A percentile compares a stretch with the other conserved stretches of the same genome.
These are phyloP conservation scores for Australoheros scitulus DNA, from an alignment of 2,113 vertebrate species.

Conservation along the genomic window DNA sequence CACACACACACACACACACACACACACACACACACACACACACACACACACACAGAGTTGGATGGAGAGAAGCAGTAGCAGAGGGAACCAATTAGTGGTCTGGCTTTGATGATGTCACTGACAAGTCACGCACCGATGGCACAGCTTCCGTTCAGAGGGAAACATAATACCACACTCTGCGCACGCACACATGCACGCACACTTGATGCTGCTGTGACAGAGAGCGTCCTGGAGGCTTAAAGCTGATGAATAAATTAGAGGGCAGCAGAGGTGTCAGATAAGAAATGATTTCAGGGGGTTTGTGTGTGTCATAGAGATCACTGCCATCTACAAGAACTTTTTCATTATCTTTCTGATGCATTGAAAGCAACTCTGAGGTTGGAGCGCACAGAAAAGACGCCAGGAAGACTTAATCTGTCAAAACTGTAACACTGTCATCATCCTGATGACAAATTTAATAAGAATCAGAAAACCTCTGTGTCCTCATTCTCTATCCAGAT, in stretches of 20 bases:
- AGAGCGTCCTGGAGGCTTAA: slow-evolving; percentile 33
- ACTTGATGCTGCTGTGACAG: slow-evolving; percentile 22
- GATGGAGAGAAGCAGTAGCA: slow-evolving; percentile 63
- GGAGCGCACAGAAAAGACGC: not conserved
- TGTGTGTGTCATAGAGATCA: not conserved
- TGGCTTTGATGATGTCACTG: slow-evolving; percentile 84
- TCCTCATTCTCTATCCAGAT: not conserved
- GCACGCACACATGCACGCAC: not conserved
- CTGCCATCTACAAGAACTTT: not conserved
- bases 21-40: slow-evolving; percentile 13
- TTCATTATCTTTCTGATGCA: not conserved
- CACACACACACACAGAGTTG: not conserved
- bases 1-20: slow-evolving; percentile 8
- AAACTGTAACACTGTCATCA: not conserved
- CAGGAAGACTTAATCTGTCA: not conserved
- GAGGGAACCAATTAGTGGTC: slow-evolving; percentile 82
- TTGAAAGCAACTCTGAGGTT: not conserved
- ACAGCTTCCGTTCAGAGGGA: slow-evolving; percentile 78
- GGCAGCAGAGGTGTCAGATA: slow-evolving; percentile 23
- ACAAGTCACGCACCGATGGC: slow-evolving; percentile 75
- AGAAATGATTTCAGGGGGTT: slow-evolving; percentile 2
- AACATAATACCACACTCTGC: slow-evolving; percentile 53
- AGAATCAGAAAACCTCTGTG: not conserved
- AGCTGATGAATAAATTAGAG: slow-evolving; percentile 52
- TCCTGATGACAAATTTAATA: not conserved